Conservation (phyloP, 2,888 invertebrate genomes). For the Loripinus fragilis region DNA sequence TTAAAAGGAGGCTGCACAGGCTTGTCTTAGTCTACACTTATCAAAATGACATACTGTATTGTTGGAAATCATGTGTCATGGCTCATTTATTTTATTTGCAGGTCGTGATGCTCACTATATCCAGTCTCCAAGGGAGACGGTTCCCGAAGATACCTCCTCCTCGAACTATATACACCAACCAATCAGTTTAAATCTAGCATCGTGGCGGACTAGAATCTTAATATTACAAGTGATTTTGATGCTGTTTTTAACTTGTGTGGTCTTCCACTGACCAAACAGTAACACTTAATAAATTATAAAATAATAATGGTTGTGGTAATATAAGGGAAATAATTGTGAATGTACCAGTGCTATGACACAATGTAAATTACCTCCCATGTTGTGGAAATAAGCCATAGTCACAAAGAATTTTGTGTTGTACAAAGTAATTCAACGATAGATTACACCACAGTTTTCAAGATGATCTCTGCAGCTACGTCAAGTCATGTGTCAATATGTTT, state of each 20-base stretch:
- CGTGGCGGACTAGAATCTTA: slow-evolving; percentile 14
- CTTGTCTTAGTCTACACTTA: no score
- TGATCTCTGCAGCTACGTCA: slow-evolving; percentile 11
- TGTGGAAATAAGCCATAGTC: slow-evolving; percentile 2
- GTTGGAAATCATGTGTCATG: no score
- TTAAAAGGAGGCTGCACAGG: no score
- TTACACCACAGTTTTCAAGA: slow-evolving; percentile 20
- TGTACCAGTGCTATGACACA: slow-evolving; percentile 8
- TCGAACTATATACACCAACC: neutral
- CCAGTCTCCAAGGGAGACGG: slow-evolving; percentile 19
- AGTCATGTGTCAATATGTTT: slow-evolving; percentile 8
- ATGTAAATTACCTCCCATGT: slow-evolving; percentile 21
- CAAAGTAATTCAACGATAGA: slow-evolving; percentile 17
- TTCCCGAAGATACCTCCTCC: slow-evolving; percentile 13
- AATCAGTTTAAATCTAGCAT: slow-evolving; percentile 6
- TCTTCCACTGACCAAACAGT: slow-evolving; percentile 11
- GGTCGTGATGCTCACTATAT: slow-evolving; percentile 49
- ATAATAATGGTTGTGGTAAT: slow-evolving; percentile 12
- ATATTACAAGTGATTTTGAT: slow-evolving; percentile 16
- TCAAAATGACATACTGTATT: no score
- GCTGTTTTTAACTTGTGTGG: slow-evolving; percentile 4
- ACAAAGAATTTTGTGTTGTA: slow-evolving; percentile 20
- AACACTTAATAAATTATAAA: neutral
- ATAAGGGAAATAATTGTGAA: neutral
- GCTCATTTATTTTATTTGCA: slow-evolving; percentile 38